Evolutionary conservation across 2,113 vertebrate species (phyloP), one percentile per base, ranked within the genome.

Genomic region (Ondatra zibethicus): DNA sequence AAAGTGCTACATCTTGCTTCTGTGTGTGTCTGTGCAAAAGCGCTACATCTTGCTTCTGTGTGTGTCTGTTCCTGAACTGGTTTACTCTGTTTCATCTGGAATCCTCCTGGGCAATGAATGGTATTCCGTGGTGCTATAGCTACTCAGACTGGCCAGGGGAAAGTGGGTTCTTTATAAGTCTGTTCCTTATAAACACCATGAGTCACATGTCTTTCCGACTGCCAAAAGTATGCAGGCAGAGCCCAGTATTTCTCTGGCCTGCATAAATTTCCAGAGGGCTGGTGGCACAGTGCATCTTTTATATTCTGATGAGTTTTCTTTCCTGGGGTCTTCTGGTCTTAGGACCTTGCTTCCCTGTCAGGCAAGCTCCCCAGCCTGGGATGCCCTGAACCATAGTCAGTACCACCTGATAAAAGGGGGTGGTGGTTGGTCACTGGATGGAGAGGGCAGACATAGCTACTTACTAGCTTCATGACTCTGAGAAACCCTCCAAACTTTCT

Each of bases 81-180:
- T 90, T 95, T 73, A 78, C 91, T 76, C 52, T 76, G 23, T 94
- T 92, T 85, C 29, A 88, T 77, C 92, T 90, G 96, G 72, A 95
- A 76, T 75, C 91, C 76, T 96, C 85, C 17, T 3, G 82, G 91
- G 72, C 77, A 33, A n/a, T 19, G 92, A 33, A n/a, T 19, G 92
- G 75, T 52, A 75, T 89, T 77, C 84, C 61, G 6, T 61, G 50
- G 88, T 50, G 47, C 75, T 63, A 4, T 70, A 39, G 75, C 76
- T 80, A 55, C 95, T 93, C 88, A 92, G 90, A 58, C 87, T 31
- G 87, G 93, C 77, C 31, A 21, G 84, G 90, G 96, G 92, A 94
- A 85, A 96, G 94, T 63, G 82, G 95, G 97, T 92, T 58, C 55
- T 58, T 58, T 58, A 58, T 58, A 58, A 96, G 96, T 76, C 76